Evolutionary conservation across 2,888 invertebrate species (phyloP).

Genomic region (Apomyelois bistriatella): DNA sequence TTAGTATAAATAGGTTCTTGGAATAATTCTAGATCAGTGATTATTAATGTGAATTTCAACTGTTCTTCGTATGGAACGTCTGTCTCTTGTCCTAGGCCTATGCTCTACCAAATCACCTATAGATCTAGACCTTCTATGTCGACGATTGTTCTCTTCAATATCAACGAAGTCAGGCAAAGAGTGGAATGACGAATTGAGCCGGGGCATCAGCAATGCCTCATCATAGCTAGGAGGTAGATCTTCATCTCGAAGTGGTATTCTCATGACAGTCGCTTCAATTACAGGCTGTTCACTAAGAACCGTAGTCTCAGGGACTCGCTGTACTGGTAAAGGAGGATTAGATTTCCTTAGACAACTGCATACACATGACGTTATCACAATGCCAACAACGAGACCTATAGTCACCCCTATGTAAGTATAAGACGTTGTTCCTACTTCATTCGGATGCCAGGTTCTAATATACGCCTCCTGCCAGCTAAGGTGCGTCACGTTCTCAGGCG

Average conservation of each 20-base stretch:
- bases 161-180: conserved; percentile 74
- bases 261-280: conserved; percentile 50
- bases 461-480: conserved; percentile 86
- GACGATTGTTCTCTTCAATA: conserved; percentile 47
- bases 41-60: conserved; percentile 45
- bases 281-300: conserved; percentile 53
- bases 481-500: conserved; percentile 82
- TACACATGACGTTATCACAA: conserved; percentile 78
- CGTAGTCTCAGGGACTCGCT: conserved; percentile 58
- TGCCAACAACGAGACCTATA: conserved; percentile 73
- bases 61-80: conserved; percentile 64
- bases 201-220: conserved; percentile 87
- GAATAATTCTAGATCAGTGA: conserved; percentile 4
- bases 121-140: conserved; percentile 64
- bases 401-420: conserved; percentile 80
- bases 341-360: conserved; percentile 75
- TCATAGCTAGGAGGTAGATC: conserved; percentile 85
- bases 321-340: conserved; percentile 41
- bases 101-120: conserved; percentile 66
- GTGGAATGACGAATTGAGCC: conserved; percentile 81
- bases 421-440: conserved; percentile 48
- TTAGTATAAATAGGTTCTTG: background rate
- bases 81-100: conserved; percentile 51
- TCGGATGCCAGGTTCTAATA: conserved; percentile 80
- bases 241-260: conserved; percentile 54